These are phyloP conservation scores for Frankliniella intonsa DNA, from an alignment of 2,888 invertebrate species.

Conservation along the genomic window DNA sequence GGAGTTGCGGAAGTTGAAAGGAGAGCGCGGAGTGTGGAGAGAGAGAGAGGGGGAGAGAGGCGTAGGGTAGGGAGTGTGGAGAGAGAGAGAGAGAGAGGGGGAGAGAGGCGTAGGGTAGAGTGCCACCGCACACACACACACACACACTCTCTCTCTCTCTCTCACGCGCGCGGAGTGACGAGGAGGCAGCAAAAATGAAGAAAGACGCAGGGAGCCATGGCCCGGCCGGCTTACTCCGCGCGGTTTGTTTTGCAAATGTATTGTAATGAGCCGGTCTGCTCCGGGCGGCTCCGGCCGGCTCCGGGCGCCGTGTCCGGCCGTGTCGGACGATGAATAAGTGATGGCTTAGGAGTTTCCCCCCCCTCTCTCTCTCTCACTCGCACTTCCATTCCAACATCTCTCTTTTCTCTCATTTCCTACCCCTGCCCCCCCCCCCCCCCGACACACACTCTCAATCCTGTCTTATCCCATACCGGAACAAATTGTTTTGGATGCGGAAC, in stretches of 20 bases:
- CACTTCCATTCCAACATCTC: neutral
- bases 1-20: neutral
- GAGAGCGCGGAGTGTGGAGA: neutral
- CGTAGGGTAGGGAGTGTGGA: neutral
- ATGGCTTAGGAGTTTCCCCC: neutral
- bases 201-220: neutral
- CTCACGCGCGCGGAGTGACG: neutral
- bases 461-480: no score
- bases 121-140: neutral
- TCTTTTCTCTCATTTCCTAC: no score
- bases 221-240: neutral
- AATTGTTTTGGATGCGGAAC: no score
- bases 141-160: neutral
- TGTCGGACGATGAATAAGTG: constrained; percentile 2
- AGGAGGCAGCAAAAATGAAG: neutral
- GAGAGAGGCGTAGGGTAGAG: neutral
- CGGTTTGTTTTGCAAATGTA: constrained; percentile 23
- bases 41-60: neutral
- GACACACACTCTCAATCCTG: no score
- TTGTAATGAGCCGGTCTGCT: neutral
- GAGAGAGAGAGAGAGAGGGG: neutral
- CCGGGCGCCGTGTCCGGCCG: neutral
- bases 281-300: neutral
- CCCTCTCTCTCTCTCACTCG: neutral
- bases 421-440: no score